A percentile compares a stretch with the other conserved stretches of the same genome.
Conservation (phyloP, 2,797 vertebrate species). For the Spinibarbus caldwelli region DNA sequence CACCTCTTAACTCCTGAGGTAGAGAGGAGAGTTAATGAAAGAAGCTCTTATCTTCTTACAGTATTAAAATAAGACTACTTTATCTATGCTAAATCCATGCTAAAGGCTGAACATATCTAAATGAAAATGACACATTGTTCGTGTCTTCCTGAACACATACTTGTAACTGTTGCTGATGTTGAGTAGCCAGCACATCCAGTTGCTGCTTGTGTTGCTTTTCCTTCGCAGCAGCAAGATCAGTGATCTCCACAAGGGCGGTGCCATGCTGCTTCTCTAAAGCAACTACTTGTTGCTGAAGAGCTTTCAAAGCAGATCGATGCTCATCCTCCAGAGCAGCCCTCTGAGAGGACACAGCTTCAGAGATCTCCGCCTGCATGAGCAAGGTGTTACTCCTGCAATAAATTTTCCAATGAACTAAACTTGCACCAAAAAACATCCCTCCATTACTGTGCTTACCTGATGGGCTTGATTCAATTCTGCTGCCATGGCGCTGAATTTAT, state of each 20-base stretch:
- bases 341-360: conserved; percentile 65
- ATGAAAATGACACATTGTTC: background rate
- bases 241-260: conserved; percentile 76
- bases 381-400: background rate
- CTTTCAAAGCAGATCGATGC: conserved; percentile 65
- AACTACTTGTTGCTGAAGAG: conserved; percentile 74
- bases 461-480: conserved; percentile 77
- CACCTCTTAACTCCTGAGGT: conserved; percentile 70
- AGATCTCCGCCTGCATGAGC: conserved; percentile 58
- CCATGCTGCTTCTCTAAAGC: conserved; percentile 81
- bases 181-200: conserved; percentile 59
- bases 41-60: background rate
- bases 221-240: conserved; percentile 70
- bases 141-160: conserved; percentile 57
- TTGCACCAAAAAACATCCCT: background rate
- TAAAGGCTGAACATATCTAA: background rate
- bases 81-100: background rate
- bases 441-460: conserved; percentile 74
- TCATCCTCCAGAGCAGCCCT: conserved; percentile 68
- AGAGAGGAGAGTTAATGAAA: conserved; percentile 14
- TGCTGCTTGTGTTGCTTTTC: conserved; percentile 69
- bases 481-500: conserved; percentile 80
- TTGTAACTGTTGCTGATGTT: conserved; percentile 77
- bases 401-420: background rate
- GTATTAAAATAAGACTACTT: background rate